Evolutionary conservation across 2,797 vertebrate genomes (phyloP), one percentile per base, ranked within the genome.

Genomic region (Dendrocincla tyrannina): DNA sequence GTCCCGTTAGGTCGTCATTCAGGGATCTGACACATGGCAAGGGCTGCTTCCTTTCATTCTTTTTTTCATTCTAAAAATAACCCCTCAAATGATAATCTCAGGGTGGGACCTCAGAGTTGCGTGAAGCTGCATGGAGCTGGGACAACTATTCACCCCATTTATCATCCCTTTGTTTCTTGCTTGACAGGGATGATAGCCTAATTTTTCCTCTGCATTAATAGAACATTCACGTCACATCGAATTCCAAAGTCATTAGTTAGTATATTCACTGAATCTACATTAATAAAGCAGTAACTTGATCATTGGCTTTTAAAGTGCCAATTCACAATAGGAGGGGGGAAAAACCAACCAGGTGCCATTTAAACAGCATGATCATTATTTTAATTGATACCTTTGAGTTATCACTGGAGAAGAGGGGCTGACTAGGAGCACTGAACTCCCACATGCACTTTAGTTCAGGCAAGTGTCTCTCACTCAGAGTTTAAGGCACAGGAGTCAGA

Each of bases 161-260:
- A 88, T 97, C 90, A 87, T 92, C 87, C 74, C 82, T 96, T 96
- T 95, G 70, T 94, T 82, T 95, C 94, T 84, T 80, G 50, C 60
- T 63, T 92, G 68, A 93, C 80, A 96, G 68, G 70, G 35, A 97
- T 93, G 73, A 92, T 75, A 76, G 70, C 62, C 75, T 91, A 69
- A 62, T 94, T 95, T 95, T 94, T 94, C 77, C 41, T 60, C 89
- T 50, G 92, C 50, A 80, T 88, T 80, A 97, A 91, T 39, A 93
- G 77, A 92, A 95, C 88, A 73, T 92, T 97, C 83, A 82, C 25
- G 52, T 95, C 91, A 91, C 81, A 97, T 89, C 67, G 96, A 94
- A 96, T 95, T 88, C 92, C 28, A 7, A 92, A 96, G 85, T 93
- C 96, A 97, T 97, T 97, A 96, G 85, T 97, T 94, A 97, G 86